Conservation (phyloP, 2,113 vertebrate species). For the Hyperopisus bebe region DNA sequence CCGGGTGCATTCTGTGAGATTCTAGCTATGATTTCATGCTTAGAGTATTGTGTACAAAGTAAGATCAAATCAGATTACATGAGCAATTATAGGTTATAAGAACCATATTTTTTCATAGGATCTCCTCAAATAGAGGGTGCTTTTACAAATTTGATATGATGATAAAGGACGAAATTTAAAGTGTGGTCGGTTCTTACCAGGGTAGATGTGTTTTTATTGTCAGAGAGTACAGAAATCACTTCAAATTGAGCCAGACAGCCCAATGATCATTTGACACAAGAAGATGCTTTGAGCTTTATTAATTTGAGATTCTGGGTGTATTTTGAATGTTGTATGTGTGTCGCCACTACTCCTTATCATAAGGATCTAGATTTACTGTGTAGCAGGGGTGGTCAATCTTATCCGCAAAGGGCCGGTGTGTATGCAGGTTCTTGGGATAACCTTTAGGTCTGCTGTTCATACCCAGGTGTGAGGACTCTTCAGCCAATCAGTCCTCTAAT, state of each 20-base stretch:
- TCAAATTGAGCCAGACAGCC: neutral
- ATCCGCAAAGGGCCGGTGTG: too few species aligned
- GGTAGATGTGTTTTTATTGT: neutral
- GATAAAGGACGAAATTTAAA: neutral
- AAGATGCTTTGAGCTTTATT: neutral
- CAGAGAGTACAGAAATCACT: neutral
- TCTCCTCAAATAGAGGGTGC: neutral
- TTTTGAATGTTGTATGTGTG: neutral
- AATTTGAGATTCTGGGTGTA: neutral
- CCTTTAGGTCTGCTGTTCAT: too few species aligned
- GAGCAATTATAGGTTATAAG: neutral
- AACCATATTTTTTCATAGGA: neutral
- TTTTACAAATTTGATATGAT: neutral
- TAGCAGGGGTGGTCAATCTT: too few species aligned
- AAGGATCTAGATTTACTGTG: neutral
- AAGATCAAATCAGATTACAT: neutral
- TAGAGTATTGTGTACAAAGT: neutral
- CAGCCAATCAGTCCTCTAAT: too few species aligned
- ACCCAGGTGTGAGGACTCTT: too few species aligned
- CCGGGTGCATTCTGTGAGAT: neutral
- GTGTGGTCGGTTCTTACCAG: neutral
- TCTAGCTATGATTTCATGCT: neutral
- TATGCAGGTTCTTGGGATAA: too few species aligned
- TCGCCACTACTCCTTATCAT: neutral
- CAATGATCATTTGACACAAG: neutral